A percentile compares a stretch with the other conserved stretches of the same genome.
Evolutionary conservation across 1,140 invertebrate species (phyloP).

Genomic region (Sminthurides bifidus): DNA sequence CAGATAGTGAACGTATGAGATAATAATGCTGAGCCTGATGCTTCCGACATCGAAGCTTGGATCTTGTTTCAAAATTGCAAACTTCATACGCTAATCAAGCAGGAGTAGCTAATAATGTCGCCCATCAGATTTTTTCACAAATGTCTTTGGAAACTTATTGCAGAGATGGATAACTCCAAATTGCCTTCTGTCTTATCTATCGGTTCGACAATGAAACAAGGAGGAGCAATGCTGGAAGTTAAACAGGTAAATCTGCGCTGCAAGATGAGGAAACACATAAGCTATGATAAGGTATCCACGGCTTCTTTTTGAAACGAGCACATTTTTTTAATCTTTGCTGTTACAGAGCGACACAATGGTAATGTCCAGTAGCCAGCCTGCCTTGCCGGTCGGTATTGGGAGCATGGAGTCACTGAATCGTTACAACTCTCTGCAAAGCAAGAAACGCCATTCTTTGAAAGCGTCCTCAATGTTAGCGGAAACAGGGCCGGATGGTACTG

Average conservation of each 20-base stretch:
- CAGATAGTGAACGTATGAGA: neutral
- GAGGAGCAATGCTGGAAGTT: too few species aligned
- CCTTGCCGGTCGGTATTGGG: conserved; percentile 22
- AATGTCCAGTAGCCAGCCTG: conserved; percentile 32
- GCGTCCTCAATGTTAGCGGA: conserved; percentile 9
- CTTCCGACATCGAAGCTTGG: neutral
- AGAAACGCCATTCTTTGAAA: conserved; percentile 24
- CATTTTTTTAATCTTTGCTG: neutral
- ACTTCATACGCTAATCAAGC: neutral
- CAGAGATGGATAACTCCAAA: neutral
- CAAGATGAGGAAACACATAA: neutral
- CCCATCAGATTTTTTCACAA: too few species aligned
- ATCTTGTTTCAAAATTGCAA: neutral
- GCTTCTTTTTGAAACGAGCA: neutral
- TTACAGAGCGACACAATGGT: conserved; percentile 16
- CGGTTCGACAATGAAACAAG: too few species aligned
- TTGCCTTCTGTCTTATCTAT: neutral
- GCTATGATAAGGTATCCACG: neutral
- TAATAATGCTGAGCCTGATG: neutral
- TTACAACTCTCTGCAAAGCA: conserved; percentile 5
- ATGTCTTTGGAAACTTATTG: too few species aligned
- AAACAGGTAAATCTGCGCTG: neutral
- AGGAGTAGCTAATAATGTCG: too few species aligned
- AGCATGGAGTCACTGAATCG: conserved; percentile 26
- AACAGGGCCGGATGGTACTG: conserved; percentile 5